These are phyloP conservation scores for Propithecus deckenii DNA, from an alignment of 2,797 vertebrate genomes.

Conservation along the genomic window DNA sequence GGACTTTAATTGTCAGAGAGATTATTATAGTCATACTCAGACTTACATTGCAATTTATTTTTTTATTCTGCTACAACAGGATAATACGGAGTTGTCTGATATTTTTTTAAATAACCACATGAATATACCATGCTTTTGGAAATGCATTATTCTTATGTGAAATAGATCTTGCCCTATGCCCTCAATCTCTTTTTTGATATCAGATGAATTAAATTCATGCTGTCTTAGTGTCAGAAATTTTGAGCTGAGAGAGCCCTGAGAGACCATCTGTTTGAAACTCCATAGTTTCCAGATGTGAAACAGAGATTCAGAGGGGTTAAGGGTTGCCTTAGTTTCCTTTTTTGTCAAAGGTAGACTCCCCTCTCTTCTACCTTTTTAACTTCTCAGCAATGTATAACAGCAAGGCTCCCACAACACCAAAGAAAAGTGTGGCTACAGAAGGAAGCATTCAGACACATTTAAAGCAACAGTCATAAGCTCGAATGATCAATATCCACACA, in stretches of 20 bases:
- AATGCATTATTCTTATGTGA: not conserved
- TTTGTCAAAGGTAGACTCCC: not conserved
- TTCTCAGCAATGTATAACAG: not conserved
- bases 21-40: not conserved
- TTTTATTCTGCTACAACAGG: not conserved
- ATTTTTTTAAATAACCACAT: not conserved
- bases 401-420: not conserved
- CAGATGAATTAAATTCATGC: constrained; percentile 11
- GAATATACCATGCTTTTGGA: constrained; percentile 13
- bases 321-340: constrained; percentile 2
- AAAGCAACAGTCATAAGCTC: not conserved
- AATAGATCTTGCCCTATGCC: not conserved
- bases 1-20: constrained; percentile 49
- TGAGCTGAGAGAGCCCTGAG: not conserved
- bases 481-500: not conserved
- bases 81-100: constrained; percentile 8
- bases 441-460: not conserved
- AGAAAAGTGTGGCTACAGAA: not conserved
- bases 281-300: not conserved
- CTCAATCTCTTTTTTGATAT: not conserved
- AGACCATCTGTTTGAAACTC: not conserved
- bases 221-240: constrained; percentile 11
- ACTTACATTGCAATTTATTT: not conserved
- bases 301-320: not conserved
- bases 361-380: not conserved